Evolutionary conservation across 2,888 invertebrate species (phyloP), one percentile per base, ranked within the genome.

Genomic region (Euzophera pinguis): DNA sequence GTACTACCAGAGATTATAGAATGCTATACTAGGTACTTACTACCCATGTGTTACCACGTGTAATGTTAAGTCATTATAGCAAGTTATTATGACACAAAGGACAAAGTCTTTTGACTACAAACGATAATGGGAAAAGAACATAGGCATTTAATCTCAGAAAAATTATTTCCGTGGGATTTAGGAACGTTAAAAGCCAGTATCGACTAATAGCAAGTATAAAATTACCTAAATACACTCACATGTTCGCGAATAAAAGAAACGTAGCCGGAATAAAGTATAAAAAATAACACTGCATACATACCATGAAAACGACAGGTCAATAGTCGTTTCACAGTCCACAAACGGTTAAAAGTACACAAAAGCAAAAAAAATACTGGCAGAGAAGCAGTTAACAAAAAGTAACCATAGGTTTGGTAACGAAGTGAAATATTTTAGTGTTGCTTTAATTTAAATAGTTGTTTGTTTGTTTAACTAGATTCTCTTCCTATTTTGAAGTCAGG

Each of bases 291-390:
- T 8, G 42, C n/a, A n/a, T n/a, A n/a, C 22, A 10, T 7, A 22
- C 10, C 41, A 41, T 42, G 42, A 22, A 42, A 42, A 42, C 22
- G 42, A 42, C 42, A 27, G 42, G 42, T 27, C 42, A 42, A 42
- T 42, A 42, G 22, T 42, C 42, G 42, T 42, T 42, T 42, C 27
- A 27, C 42, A 42, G 42, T 42, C 27, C 42, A 42, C 42, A 42
- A 42, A 42, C 42, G 27, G 42, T 42, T 27, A 12, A 42, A 42
- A 17, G 42, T 42, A 12, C n/a, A 42, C 27, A 42, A 42, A 42
- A 42, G 42, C 22, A 42, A 42, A 42, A n/a, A 41, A 42, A 42
- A 10, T 10, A 41, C 41, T 17, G 5, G 16, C 27, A 7, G 27
- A 38, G 27, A 1, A 42, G 42, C 42, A 42, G 27, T 42, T 12